Evolutionary conservation across 2,797 vertebrate species (phyloP), one percentile per base, ranked within the genome.

Genomic region (Limosa lapponica): DNA sequence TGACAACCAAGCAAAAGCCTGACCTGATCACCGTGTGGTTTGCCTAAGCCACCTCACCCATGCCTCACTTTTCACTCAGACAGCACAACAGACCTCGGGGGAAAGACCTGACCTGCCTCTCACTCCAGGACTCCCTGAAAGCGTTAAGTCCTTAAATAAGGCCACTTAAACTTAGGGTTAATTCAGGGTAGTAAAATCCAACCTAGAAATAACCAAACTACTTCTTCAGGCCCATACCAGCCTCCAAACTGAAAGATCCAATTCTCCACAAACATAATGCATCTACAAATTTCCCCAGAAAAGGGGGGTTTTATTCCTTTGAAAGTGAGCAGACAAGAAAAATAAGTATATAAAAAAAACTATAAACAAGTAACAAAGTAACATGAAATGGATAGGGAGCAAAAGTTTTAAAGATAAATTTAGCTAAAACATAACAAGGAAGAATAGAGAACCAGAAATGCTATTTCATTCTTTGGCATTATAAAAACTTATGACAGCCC

Each of bases 251-350:
- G 7, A 82, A 57, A 58, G 41, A 74, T 18, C 16, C 4, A 46
- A 8, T 58, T 90, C 46, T 73, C 66, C 24, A 83, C 2, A 51
- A 93, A 66, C 0, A 0, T 28, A 84, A 66, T 10, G 2, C 7
- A 65, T 10, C 36, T 70, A 59, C 6, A 41, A 5, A 58, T 49
- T 61, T 46, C 8, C 8, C 37, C 18, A 39, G 10, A 49, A 52
- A 49, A 91, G 27, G 0, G 0, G 2, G 1, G 0, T 0, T 5
- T 61, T 10, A 66, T 55, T 69, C 36, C 16, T 74, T 86, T 59
- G 57, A 41, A 85, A 41, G 25, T 12, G 10, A 89, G 44, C 9
- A 86, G 16, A 58, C 11, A 85, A 77, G 30, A 59, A 78, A 90
- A 84, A 6, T 16, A 36, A 75, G 27, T 32, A 34, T 28, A 75